These are phyloP conservation scores for Drosophila suboccidentalis DNA, from an alignment of 2,888 invertebrate genomes.

Conservation along the genomic window DNA sequence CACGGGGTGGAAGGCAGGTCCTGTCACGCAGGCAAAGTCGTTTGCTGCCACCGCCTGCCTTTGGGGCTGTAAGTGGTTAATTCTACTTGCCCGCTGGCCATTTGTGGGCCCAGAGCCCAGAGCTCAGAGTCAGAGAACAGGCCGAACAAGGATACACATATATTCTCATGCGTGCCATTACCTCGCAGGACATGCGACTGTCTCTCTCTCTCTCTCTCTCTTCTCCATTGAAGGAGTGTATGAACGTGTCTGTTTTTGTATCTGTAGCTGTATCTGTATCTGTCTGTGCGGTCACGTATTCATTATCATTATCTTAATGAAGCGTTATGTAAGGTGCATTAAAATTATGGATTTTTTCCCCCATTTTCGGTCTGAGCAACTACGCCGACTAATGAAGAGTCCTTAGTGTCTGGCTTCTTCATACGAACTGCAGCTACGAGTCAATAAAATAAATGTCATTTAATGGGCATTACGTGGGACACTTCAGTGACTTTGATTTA, in stretches of 20 bases:
- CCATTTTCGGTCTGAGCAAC: slow-evolving; percentile 26
- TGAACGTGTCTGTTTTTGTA: slow-evolving; percentile 18
- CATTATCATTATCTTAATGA: slow-evolving; percentile 83
- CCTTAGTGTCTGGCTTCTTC: neutral
- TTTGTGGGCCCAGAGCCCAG: slow-evolving; percentile 48
- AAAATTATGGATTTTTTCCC: slow-evolving; percentile 77
- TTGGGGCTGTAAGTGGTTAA: slow-evolving; percentile 77
- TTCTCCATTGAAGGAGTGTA: neutral
- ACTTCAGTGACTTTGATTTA: slow-evolving; percentile 27
- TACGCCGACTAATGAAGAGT: slow-evolving; percentile 62
- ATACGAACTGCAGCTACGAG: slow-evolving; percentile 31
- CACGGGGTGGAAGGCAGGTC: slow-evolving; percentile 4
- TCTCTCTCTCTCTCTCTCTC: slow-evolving; percentile 1
- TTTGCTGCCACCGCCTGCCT: slow-evolving; percentile 24
- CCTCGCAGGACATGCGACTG: slow-evolving; percentile 58
- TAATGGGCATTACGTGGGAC: slow-evolving; percentile 44
- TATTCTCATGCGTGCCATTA: slow-evolving; percentile 78
- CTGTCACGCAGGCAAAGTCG: slow-evolving; percentile 62
- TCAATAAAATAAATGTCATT: slow-evolving; percentile 71
- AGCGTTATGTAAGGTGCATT: slow-evolving; percentile 82
- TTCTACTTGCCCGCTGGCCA: slow-evolving; percentile 76
- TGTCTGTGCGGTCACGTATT: slow-evolving; percentile 75
- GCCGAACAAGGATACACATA: slow-evolving; percentile 32
- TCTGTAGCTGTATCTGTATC: slow-evolving; percentile 45
- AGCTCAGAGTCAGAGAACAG: neutral